A percentile compares a stretch with the other conserved stretches of the same genome.
phyloP scores from a whole-genome alignment of 2,797 vertebrate genomes.

The Hippocampus kuda region DNA sequence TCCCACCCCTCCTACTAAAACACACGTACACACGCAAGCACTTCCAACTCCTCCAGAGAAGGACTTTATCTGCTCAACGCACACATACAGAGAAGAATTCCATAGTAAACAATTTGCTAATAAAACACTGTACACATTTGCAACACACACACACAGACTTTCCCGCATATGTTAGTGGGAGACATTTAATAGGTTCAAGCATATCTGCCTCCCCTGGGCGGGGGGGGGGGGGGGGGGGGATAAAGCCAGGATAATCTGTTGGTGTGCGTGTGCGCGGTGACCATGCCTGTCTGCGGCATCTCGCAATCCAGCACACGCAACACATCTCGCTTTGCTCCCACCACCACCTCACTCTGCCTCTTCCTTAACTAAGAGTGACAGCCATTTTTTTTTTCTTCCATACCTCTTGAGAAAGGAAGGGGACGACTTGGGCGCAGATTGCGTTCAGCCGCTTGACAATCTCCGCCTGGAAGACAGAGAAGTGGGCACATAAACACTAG shows the following conservation, averaged over 20 bases:
- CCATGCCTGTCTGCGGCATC: conserved; percentile 28
- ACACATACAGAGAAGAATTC: conserved; percentile 24
- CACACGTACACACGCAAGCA: conserved; percentile 20
- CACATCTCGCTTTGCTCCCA: conserved; percentile 7
- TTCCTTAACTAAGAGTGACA: conserved; percentile 46
- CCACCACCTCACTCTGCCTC: conserved; percentile 31
- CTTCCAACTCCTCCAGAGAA: conserved; percentile 40
- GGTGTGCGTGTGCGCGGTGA: conserved; percentile 14
- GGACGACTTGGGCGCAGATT: conserved; percentile 99
- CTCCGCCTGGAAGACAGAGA: conserved; percentile 82
- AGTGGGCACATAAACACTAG: conserved; percentile 29
- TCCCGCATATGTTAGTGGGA: conserved; percentile 61
- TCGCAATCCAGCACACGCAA: conserved; percentile 43
- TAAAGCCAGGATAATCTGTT: conserved; percentile 60
- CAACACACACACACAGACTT: conserved; percentile 17
- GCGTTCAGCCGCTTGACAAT: conserved; percentile 98
- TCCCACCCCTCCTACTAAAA: conserved; percentile 42
- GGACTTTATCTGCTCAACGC: conserved; percentile 45
- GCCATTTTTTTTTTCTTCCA: conserved; percentile 38
- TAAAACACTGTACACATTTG: conserved; percentile 29
- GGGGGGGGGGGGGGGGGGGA: conserved; percentile 35
- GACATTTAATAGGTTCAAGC: conserved; percentile 64
- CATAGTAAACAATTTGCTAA: conserved; percentile 34
- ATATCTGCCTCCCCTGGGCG: conserved; percentile 60
- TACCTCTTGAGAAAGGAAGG: conserved; percentile 99